phyloP scores from a whole-genome alignment of 2,113 vertebrate genomes.

The Dromas ardeola region DNA sequence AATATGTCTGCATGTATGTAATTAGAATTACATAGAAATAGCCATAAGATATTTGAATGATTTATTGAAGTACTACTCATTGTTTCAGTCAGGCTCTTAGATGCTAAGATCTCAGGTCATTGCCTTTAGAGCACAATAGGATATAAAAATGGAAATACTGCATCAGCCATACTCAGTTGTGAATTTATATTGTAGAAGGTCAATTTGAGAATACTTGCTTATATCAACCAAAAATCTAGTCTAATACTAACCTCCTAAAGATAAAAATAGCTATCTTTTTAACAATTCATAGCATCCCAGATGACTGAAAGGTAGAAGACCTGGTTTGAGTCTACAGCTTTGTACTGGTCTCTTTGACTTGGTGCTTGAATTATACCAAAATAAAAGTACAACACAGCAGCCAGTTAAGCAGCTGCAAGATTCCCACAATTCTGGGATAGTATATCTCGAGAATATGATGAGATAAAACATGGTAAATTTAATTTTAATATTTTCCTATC shows the following conservation, averaged over 20 bases:
- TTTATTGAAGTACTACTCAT: neutral
- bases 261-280: neutral
- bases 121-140: neutral
- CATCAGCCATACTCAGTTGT: neutral
- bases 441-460: neutral
- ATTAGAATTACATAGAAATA: slow-evolving; percentile 30
- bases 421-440: neutral
- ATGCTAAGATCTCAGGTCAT: neutral
- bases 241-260: neutral
- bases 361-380: neutral
- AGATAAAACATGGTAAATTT: neutral
- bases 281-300: neutral
- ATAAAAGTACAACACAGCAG: neutral
- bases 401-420: neutral
- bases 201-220: slow-evolving; percentile 16
- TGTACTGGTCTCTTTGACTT: neutral
- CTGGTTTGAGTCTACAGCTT: neutral
- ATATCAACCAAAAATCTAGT: neutral
- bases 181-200: slow-evolving; percentile 7
- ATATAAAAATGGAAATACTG: slow-evolving; percentile 14
- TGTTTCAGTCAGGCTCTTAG: neutral
- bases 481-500: neutral
- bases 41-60: neutral
- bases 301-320: neutral
- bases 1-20: neutral